phyloP scores from a whole-genome alignment of 2,888 invertebrate species.

The Nebria brevicollis region DNA sequence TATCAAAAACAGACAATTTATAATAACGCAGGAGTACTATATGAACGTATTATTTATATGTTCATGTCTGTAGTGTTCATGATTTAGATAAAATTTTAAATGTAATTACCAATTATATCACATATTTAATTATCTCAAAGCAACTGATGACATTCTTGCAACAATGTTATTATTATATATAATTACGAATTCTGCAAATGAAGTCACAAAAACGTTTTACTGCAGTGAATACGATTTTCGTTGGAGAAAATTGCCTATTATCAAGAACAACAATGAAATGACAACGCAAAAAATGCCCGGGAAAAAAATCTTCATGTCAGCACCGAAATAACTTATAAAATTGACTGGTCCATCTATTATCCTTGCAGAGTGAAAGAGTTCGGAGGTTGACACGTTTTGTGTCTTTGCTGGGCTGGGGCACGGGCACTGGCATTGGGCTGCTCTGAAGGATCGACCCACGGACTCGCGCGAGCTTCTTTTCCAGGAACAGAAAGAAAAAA shows the following conservation, averaged over 20 bases:
- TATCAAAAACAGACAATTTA: too few species aligned
- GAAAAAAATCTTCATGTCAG: conserved; percentile 15
- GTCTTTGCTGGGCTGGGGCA: conserved; percentile 6
- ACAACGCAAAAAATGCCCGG: conserved; percentile 4
- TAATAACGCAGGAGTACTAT: too few species aligned
- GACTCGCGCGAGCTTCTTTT: conserved; percentile 2
- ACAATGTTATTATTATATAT: too few species aligned
- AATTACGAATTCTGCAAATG: background rate
- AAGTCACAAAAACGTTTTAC: background rate
- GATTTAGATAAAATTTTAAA: too few species aligned
- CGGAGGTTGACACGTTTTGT: conserved; percentile 34
- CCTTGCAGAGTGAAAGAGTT: conserved; percentile 18
- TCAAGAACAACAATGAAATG: conserved; percentile 41
- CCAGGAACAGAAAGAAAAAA: background rate
- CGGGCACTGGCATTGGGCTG: background rate
- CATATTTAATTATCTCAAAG: too few species aligned
- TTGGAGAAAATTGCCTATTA: conserved; percentile 41
- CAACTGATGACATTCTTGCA: too few species aligned
- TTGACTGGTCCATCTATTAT: conserved; percentile 43
- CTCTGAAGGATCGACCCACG: background rate
- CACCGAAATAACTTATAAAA: conserved; percentile 40
- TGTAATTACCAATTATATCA: too few species aligned
- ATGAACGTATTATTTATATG: too few species aligned
- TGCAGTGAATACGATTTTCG: background rate
- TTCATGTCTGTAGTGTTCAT: too few species aligned